Conservation (phyloP, 2,888 invertebrate species). For the Chloroclystis v-ata region DNA sequence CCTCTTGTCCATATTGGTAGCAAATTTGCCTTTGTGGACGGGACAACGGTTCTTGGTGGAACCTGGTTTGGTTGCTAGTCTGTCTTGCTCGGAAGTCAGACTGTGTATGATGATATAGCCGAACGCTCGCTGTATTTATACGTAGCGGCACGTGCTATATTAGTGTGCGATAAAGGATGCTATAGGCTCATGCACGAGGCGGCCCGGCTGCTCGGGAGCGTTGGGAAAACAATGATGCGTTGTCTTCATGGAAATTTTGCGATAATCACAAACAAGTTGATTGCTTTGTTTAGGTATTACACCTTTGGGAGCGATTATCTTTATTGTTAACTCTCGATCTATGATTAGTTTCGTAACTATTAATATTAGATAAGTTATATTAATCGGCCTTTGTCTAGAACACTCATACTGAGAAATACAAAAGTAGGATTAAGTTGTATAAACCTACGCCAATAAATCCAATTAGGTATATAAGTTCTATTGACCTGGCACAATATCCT, state of each 20-base stretch:
- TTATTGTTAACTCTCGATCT: no score
- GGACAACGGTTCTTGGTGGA: no score
- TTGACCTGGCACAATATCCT: conserved; percentile 7
- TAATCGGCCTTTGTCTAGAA: no score
- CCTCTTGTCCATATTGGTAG: conserved; percentile 64
- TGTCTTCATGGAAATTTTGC: conserved; percentile 2
- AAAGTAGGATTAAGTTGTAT: no score
- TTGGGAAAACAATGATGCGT: not conserved
- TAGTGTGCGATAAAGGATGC: conserved; percentile 46
- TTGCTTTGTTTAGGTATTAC: not conserved
- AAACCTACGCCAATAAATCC: no score
- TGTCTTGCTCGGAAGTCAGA: conserved; percentile 10
- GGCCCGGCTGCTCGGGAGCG: conserved; percentile 16
- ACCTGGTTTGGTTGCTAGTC: not conserved
- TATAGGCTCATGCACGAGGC: conserved; percentile 31
- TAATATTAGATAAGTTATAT: no score
- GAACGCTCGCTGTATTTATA: conserved; percentile 40
- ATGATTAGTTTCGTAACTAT: no score
- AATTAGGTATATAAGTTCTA: conserved; percentile 26
- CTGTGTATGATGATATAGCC: conserved; percentile 21
- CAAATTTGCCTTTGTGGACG: no score
- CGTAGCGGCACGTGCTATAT: conserved; percentile 43
- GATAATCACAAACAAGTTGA: no score
- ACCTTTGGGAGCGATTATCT: not conserved
- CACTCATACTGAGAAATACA: no score